These are phyloP conservation scores for Cryptocheilus praepositus DNA, from an alignment of 2,888 invertebrate genomes.

Conservation along the genomic window DNA sequence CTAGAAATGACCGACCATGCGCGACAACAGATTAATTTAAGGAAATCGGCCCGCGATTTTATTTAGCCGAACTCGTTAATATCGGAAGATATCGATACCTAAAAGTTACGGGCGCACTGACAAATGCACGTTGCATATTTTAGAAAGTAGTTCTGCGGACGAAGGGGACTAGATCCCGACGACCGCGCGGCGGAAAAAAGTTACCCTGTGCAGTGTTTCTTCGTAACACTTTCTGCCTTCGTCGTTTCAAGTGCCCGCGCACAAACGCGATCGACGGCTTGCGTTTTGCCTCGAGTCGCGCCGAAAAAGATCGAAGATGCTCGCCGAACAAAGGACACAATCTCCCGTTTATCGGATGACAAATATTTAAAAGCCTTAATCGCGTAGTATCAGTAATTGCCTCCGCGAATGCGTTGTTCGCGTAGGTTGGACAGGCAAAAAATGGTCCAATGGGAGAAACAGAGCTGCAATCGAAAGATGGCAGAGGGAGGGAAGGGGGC, in stretches of 20 bases:
- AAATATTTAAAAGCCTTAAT: no score
- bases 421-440: not conserved
- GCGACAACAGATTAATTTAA: no score
- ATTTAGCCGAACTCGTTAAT: no score
- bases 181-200: no score
- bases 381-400: no score
- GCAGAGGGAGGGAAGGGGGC: not conserved
- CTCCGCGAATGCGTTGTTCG: no score
- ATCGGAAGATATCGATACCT: no score
- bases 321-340: not conserved
- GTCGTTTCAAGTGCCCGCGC: constrained; percentile 11
- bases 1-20: no score
- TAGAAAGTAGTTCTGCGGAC: not conserved
- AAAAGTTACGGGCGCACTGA: no score
- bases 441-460: not conserved
- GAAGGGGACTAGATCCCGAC: no score
- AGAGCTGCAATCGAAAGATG: constrained; percentile 1
- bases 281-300: not conserved
- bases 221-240: constrained; percentile 12
- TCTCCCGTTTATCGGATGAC: not conserved
- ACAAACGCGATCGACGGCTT: not conserved
- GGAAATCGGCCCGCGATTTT: no score
- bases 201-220: not conserved
- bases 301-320: not conserved
- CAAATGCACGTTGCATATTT: no score